Evolutionary conservation across 2,113 vertebrate species (phyloP).

Genomic region (Rhineura floridana): DNA sequence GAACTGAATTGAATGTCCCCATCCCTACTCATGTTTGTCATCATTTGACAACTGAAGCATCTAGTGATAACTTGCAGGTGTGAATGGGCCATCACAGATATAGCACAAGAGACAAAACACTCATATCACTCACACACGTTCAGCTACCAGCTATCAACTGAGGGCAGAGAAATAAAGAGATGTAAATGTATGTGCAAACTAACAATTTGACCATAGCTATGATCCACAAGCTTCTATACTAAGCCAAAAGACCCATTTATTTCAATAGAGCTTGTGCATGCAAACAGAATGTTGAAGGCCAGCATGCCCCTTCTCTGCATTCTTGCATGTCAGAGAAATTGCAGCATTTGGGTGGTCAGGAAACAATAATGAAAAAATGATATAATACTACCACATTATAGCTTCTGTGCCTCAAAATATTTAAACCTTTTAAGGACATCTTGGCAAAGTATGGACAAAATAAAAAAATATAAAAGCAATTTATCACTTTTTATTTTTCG

Average conservation of each 20-base stretch:
- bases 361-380: background rate
- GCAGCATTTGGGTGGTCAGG: background rate
- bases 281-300: background rate
- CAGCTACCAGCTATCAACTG: background rate
- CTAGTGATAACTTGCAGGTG: background rate
- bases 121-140: background rate
- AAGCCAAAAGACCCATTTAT: background rate
- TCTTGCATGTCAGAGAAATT: background rate
- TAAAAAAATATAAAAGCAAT: background rate
- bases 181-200: background rate
- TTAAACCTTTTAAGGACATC: background rate
- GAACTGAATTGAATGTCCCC: too few species aligned
- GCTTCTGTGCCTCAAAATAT: conserved; percentile 1
- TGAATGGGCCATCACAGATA: background rate
- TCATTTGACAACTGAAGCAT: background rate
- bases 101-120: background rate
- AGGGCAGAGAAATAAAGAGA: background rate
- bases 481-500: background rate
- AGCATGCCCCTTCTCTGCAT: background rate
- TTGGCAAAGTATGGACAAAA: fast-evolving
- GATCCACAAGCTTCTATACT: background rate
- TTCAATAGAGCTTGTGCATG: background rate
- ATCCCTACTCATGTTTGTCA: too few species aligned
- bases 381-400: background rate
- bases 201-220: background rate